Evolutionary conservation across 2,888 invertebrate genomes (phyloP), one percentile per base, ranked within the genome.

Genomic region (Napeogenes inachia): DNA sequence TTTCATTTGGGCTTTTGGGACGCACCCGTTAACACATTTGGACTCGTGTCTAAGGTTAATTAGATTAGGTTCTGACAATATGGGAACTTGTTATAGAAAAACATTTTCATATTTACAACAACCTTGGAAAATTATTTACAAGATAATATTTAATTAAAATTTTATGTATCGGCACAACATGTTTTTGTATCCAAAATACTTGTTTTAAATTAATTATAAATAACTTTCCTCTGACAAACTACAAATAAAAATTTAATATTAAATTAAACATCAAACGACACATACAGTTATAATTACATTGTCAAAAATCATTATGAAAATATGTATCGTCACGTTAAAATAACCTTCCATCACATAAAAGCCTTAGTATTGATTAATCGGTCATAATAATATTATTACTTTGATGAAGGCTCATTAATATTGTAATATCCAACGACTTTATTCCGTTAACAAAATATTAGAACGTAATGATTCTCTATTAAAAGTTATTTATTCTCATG

Each of bases 11-110:
- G 82, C 80, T 83, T 83, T 82, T 72, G 77, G 81, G 79, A 80
- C 78, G 75, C 78, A 78, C 84, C 85, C 84, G 86, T 88, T 88
- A 87, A 89, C 89, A 89, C 88, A 85, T 88, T 88, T 82, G 87
- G 82, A 86, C 82, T 85, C 87, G 83, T 89, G 87, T 87, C 86
- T 85, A 82, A 87, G 85, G 88, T 89, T 89, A 88, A 89, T 89
- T 86, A 87, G 85, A 88, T 89, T 87, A 86, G 82, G 81, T 86
- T 81, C 83, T 79, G 82, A 85, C 84, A 83, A 62, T 63, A 68
- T 59, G 42, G 53, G 53, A 54, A 59, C 32, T 35, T 60, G 55
- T 66, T 64, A 60, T 60, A 59, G 42, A 58, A 62, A 54, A 58
- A 54, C 54, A 30, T 58, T 45, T 61, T 42, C 32, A 56, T 50